Evolutionary conservation across 2,797 vertebrate species (phyloP).

Genomic region (Enteromius unitaeniatus): DNA sequence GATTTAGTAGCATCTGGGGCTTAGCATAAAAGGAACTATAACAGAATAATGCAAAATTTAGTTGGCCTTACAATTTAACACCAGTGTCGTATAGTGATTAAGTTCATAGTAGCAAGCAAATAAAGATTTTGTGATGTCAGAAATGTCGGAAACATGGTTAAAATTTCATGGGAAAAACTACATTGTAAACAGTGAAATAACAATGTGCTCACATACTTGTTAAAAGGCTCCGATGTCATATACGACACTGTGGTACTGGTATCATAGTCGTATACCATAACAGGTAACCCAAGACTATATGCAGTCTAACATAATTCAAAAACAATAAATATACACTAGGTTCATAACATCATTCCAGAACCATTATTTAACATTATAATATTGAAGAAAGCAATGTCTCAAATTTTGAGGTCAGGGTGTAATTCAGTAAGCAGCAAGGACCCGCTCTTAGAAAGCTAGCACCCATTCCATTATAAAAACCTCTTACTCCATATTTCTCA

Average conservation of each 20-base stretch:
- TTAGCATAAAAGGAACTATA: neutral
- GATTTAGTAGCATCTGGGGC: neutral
- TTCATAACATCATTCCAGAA: neutral
- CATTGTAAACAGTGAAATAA: neutral
- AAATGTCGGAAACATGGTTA: neutral
- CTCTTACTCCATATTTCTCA: conserved; percentile 72
- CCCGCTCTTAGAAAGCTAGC: conserved; percentile 79
- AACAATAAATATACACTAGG: neutral
- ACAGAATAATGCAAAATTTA: neutral
- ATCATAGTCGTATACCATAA: neutral
- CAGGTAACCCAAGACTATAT: neutral
- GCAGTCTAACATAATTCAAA: neutral
- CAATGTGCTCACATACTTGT: neutral
- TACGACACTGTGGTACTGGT: neutral
- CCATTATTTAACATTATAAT: conserved; percentile 24
- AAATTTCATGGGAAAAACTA: neutral
- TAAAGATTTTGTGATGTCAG: neutral
- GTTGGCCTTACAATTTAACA: neutral
- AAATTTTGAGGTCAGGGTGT: conserved; percentile 74
- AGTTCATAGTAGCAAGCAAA: neutral
- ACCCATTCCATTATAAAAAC: conserved; percentile 80
- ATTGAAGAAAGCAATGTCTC: conserved; percentile 71
- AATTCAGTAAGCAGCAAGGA: conserved; percentile 79
- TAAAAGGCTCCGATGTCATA: neutral
- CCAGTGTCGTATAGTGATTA: neutral